phyloP scores from a whole-genome alignment of 2,113 vertebrate species.

The Lepisosteus osseus region DNA sequence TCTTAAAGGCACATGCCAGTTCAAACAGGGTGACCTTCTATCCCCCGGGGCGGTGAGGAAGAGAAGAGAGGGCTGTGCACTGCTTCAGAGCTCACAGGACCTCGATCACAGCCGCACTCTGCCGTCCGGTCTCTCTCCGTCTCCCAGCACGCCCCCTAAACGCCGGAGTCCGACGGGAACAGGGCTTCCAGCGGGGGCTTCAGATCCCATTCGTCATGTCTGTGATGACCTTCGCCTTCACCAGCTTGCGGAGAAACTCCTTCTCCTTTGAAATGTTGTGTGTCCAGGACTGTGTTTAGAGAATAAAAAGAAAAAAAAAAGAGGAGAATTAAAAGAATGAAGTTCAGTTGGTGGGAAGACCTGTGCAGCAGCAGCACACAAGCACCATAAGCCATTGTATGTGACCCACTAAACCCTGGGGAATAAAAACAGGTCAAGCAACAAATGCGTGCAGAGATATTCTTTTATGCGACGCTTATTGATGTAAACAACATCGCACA shows the following conservation, averaged over 20 bases:
- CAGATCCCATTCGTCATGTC: slow-evolving; percentile 94
- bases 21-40: slow-evolving; percentile 8
- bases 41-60: background rate
- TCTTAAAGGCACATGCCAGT: too few relatives aligned
- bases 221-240: slow-evolving; percentile 86
- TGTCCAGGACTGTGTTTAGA: slow-evolving; percentile 86
- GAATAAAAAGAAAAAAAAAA: slow-evolving; percentile 24
- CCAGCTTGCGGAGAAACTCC: slow-evolving; percentile 92
- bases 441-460: too few relatives aligned
- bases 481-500: too few relatives aligned
- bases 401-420: too few relatives aligned
- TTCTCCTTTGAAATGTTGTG: slow-evolving; percentile 97
- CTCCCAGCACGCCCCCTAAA: slow-evolving; percentile 14
- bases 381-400: too few relatives aligned
- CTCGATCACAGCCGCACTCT: too few relatives aligned
- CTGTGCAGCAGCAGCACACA: too few relatives aligned
- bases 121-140: slow-evolving; percentile 13
- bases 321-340: slow-evolving; percentile 3
- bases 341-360: too few relatives aligned
- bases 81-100: too few relatives aligned
- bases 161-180: slow-evolving; percentile 35
- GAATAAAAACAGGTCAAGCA: too few relatives aligned
- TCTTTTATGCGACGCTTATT: too few relatives aligned
- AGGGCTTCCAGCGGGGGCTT: slow-evolving; percentile 41
- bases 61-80: background rate